A percentile compares a stretch with the other conserved stretches of the same genome.
Evolutionary conservation across 2,797 vertebrate genomes (phyloP).

Genomic region (Decapterus maruadsi): DNA sequence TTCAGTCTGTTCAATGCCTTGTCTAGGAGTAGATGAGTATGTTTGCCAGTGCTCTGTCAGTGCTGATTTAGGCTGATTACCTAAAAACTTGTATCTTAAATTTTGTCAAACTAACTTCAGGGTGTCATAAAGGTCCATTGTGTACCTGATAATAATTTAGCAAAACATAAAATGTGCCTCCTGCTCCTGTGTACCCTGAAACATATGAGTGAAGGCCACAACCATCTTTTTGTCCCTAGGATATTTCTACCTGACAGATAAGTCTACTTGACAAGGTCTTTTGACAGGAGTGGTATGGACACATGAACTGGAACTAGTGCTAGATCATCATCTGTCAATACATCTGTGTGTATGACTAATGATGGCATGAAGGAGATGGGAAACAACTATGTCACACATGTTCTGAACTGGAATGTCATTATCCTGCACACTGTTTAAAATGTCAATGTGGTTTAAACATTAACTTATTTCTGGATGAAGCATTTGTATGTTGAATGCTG

Average conservation of each 20-base stretch:
- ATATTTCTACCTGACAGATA: not conserved
- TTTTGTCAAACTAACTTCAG: not conserved
- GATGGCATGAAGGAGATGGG: too few relatives aligned
- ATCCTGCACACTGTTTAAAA: too few relatives aligned
- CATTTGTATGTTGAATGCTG: too few relatives aligned
- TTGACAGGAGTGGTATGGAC: not conserved
- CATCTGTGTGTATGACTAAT: too few relatives aligned
- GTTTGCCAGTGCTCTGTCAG: not conserved
- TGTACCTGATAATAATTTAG: not conserved
- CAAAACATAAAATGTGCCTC: too few relatives aligned
- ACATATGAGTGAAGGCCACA: not conserved
- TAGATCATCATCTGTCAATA: not conserved
- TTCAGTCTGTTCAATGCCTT: not conserved
- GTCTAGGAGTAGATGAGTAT: not conserved
- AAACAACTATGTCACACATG: too few relatives aligned
- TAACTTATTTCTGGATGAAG: too few relatives aligned
- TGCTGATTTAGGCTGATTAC: not conserved
- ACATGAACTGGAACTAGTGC: not conserved
- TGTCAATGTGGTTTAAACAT: too few relatives aligned
- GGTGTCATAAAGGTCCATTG: not conserved
- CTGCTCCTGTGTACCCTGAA: not conserved
- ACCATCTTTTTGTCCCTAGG: not conserved
- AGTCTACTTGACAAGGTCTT: constrained; percentile 8
- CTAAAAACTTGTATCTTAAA: not conserved
- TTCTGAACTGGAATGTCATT: too few relatives aligned